A percentile compares a stretch with the other conserved stretches of the same genome.
These are phyloP conservation scores for Rhinolophus sinicus DNA, from an alignment of 2,113 vertebrate genomes.

Conservation along the genomic window DNA sequence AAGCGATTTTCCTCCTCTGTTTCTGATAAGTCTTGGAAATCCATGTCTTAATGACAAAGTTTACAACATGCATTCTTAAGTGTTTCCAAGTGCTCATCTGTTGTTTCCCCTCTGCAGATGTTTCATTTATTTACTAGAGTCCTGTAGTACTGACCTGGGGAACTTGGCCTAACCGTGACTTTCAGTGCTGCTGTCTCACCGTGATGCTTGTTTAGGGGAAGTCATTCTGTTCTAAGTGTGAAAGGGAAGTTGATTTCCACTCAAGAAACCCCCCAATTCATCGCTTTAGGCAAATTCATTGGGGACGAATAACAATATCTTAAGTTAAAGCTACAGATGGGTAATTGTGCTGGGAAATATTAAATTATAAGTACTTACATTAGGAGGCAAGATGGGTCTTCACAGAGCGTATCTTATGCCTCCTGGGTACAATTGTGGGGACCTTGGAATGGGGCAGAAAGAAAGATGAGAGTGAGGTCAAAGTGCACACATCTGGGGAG, in stretches of 20 bases:
- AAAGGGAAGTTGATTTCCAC: neutral
- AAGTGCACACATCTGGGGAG: neutral
- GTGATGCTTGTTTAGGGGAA: neutral
- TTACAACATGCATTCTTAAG: neutral
- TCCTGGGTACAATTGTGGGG: neutral
- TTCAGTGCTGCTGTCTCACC: neutral
- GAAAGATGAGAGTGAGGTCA: neutral
- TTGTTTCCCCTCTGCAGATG: too few species aligned
- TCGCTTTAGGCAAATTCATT: neutral
- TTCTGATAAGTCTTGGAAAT: neutral
- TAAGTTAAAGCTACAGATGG: neutral
- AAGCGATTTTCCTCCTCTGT: neutral
- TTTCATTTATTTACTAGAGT: neutral
- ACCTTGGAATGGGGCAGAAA: neutral
- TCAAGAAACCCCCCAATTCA: neutral
- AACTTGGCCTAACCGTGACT: neutral
- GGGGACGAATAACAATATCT: accelerated
- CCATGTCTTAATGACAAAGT: neutral
- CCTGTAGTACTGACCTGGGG: neutral
- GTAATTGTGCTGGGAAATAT: neutral
- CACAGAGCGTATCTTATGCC: neutral
- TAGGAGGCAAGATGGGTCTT: neutral
- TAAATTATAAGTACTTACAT: neutral
- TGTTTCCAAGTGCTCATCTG: neutral
- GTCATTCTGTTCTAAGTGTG: neutral